Conservation (phyloP, 2,888 invertebrate species). For the Drosophila neotestacea region DNA sequence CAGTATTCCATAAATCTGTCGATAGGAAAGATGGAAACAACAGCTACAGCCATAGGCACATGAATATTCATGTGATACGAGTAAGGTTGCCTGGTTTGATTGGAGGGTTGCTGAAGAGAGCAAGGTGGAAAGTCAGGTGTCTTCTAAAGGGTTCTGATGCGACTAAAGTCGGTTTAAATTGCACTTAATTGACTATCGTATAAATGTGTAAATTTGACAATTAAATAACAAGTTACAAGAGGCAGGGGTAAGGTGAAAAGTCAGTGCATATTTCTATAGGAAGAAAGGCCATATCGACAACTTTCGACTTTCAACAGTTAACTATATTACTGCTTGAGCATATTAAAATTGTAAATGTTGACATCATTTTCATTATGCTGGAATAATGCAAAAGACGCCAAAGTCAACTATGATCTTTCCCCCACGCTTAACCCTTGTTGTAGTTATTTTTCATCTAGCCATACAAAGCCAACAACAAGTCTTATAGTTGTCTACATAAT, state of each 20-base stretch:
- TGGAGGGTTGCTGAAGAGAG: constrained; percentile 7
- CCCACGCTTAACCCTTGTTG: not conserved
- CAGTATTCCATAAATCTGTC: constrained; percentile 7
- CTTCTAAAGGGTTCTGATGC: constrained; percentile 3
- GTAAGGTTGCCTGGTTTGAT: constrained; percentile 12
- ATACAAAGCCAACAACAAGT: constrained; percentile 2
- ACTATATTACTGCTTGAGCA: not conserved
- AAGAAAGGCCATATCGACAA: not conserved
- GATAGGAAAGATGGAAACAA: constrained; percentile 2
- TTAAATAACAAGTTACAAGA: constrained; percentile 16
- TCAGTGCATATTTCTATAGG: not conserved
- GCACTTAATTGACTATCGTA: constrained; percentile 42
- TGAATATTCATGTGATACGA: constrained; percentile 46
- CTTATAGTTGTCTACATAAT: constrained; percentile 20
- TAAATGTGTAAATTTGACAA: constrained; percentile 32
- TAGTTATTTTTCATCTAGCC: not conserved
- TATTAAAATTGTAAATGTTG: constrained; percentile 13
- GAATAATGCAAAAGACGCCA: not conserved
- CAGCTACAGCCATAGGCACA: constrained; percentile 3
- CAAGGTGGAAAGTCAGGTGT: not conserved
- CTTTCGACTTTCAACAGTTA: not conserved
- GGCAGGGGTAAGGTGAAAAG: not conserved
- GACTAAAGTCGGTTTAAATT: constrained; percentile 26
- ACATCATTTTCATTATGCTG: constrained; percentile 20
- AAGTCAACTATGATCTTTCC: not conserved